A percentile compares a stretch with the other conserved stretches of the same genome.
Conservation (phyloP, 1,140 invertebrate genomes). For the Drosophila seguyi region DNA sequence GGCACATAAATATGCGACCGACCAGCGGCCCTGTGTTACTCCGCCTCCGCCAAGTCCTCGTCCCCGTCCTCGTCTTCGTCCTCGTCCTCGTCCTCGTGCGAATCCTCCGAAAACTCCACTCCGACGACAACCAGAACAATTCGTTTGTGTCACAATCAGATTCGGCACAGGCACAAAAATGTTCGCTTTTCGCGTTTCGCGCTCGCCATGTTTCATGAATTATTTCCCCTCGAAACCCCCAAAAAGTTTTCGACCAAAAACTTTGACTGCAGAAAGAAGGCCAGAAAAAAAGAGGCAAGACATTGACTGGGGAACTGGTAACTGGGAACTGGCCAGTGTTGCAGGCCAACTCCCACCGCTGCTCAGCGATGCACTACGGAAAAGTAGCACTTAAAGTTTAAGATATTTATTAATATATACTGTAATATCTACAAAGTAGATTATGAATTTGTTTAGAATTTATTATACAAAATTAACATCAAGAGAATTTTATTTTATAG, state of each 20-base stretch:
- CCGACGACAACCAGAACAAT: conserved; percentile 78
- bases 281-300: conserved; percentile 49
- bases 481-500: too few species aligned
- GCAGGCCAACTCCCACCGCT: conserved; percentile 32
- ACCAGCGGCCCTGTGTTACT: conserved; percentile 14
- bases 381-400: background rate
- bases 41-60: conserved; percentile 2
- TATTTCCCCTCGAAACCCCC: conserved; percentile 52
- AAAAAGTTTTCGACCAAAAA: conserved; percentile 75
- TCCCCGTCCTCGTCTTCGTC: background rate
- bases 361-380: conserved; percentile 24
- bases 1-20: conserved; percentile 78
- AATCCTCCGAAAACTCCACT: conserved; percentile 28
- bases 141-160: conserved; percentile 84
- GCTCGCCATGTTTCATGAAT: conserved; percentile 82
- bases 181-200: conserved; percentile 73
- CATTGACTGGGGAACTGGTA: conserved; percentile 60
- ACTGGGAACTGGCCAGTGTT: conserved; percentile 43
- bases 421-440: too few species aligned
- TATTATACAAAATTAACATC: too few species aligned
- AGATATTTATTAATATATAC: background rate
- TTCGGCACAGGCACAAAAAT: conserved; percentile 81
- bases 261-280: conserved; percentile 65
- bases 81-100: background rate
- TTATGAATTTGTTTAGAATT: too few species aligned